Evolutionary conservation across 1,140 invertebrate genomes (phyloP), one percentile per base, ranked within the genome.

Genomic region (Trachymyrmex septentrionalis): DNA sequence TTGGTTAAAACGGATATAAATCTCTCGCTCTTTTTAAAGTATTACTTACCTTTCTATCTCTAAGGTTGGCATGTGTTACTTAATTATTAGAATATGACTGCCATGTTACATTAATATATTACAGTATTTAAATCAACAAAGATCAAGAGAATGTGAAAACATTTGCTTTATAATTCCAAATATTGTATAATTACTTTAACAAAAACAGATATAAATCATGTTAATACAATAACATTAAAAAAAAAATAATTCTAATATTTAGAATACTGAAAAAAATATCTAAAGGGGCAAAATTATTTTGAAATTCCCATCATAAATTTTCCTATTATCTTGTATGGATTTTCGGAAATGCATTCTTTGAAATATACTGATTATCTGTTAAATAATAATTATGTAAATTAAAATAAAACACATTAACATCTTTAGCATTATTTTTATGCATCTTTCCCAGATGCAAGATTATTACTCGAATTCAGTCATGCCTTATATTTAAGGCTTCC

Each of bases 91-190:
- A 14, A 44, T 44, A 30, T 0, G 1, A 63, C 59, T 67, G 34
- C n/a, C 10, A 67, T 21, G 10, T 67, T 67, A 67, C 12, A 21
- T 44, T 67, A 44, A 67, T 67, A 67, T 67, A 67, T 67, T 67
- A 67, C 3, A 66, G 10, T 21, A 67, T n/a, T 44, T 66, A 34
- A 67, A 67, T 38, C 19, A 1, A 1, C 1, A 1, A 67, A 21
- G 19, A 38, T 12, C 2, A 44, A 44, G n/a, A 67, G 21, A 66
- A 21, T 38, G 14, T 50, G 4, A 21, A 38, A 44, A 38, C 1
- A 14, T 67, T 38, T 67, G 0, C 16, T 67, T 67, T 67, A 14
- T 64, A 67, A 38, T 10, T 21, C 34, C n/a, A 44, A 67, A 10
- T 44, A 67, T 66, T 66, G 19, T 67, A 67, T 34, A 44, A 14